phyloP scores from a whole-genome alignment of 2,797 vertebrate genomes.

The Phrynocephalus guinanensis region DNA sequence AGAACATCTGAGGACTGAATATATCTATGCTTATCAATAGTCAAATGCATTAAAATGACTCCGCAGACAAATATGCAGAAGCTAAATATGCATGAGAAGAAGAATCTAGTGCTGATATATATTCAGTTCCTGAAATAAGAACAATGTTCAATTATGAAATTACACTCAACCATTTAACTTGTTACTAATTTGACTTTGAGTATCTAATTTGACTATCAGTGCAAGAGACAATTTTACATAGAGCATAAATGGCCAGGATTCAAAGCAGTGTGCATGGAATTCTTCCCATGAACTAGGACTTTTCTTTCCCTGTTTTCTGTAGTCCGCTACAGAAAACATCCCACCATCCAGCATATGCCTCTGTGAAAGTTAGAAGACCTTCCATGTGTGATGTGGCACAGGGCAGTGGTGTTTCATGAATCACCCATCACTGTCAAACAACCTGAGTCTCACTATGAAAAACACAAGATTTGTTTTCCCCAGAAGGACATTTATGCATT shows the following conservation, averaged over 20 bases:
- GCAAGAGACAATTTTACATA: constrained; percentile 19
- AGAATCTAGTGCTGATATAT: constrained; percentile 10
- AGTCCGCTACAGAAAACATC: neutral
- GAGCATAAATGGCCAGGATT: neutral
- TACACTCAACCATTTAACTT: constrained; percentile 20
- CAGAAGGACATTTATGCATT: too few relatives aligned
- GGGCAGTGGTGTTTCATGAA: neutral
- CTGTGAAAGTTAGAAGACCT: neutral
- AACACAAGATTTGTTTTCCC: too few relatives aligned
- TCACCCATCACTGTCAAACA: too few relatives aligned
- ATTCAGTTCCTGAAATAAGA: constrained; percentile 34
- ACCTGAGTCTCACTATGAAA: too few relatives aligned
- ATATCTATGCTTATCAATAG: constrained; percentile 51
- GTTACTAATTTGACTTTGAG: constrained; percentile 40
- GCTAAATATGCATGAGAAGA: constrained; percentile 24
- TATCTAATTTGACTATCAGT: constrained; percentile 30
- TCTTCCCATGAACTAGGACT: neutral
- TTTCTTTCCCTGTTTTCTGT: neutral
- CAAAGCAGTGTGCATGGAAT: neutral
- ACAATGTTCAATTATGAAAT: constrained; percentile 39
- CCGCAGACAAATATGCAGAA: constrained; percentile 21
- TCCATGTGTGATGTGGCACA: neutral
- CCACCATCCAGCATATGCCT: neutral
- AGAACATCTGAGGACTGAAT: constrained; percentile 47
- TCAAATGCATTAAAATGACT: constrained; percentile 48